A percentile compares a stretch with the other conserved stretches of the same genome.
phyloP scores from a whole-genome alignment of 2,113 vertebrate genomes.

The Takifugu bimaculatus region DNA sequence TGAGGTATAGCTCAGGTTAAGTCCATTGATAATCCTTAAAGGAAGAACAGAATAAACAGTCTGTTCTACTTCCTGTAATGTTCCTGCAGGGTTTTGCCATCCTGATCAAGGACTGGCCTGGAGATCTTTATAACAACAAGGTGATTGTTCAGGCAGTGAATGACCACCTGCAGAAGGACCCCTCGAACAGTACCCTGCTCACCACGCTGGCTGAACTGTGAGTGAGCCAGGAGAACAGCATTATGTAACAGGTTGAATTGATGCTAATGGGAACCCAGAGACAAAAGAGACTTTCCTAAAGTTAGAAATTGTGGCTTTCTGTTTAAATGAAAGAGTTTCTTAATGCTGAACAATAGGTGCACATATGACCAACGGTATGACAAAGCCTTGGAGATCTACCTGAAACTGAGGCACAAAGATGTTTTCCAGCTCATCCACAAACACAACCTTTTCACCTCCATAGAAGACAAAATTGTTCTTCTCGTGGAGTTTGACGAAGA shows the following conservation, averaged over 20 bases:
- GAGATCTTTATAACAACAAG: constrained; percentile 95
- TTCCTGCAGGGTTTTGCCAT: constrained; percentile 87
- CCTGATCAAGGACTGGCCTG: constrained; percentile 96
- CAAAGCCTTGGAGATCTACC: constrained; percentile 92
- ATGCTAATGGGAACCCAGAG: no score
- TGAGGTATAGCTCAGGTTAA: constrained; percentile 73
- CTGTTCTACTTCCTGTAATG: background rate
- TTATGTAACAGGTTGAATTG: background rate
- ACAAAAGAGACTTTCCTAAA: no score
- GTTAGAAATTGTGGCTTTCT: no score
- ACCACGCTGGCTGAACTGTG: constrained; percentile 92
- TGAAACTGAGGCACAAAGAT: constrained; percentile 92
- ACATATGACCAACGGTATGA: constrained; percentile 97
- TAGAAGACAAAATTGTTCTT: constrained; percentile 96
- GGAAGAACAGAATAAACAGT: background rate
- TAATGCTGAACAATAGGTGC: constrained; percentile 74
- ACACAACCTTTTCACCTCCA: constrained; percentile 95
- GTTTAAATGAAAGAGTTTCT: background rate
- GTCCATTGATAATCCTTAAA: no score
- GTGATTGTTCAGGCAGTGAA: constrained; percentile 90
- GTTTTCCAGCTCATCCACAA: constrained; percentile 98
- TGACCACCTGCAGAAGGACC: constrained; percentile 89
- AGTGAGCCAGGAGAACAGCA: constrained; percentile 53
- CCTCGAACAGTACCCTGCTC: constrained; percentile 85
- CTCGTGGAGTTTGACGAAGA: constrained; percentile 99